Percentiles rank a stretch among this genome's conserved stretches.
These are phyloP conservation scores for Ascaphus truei DNA, from an alignment of 2,113 vertebrate genomes.

Conservation along the genomic window DNA sequence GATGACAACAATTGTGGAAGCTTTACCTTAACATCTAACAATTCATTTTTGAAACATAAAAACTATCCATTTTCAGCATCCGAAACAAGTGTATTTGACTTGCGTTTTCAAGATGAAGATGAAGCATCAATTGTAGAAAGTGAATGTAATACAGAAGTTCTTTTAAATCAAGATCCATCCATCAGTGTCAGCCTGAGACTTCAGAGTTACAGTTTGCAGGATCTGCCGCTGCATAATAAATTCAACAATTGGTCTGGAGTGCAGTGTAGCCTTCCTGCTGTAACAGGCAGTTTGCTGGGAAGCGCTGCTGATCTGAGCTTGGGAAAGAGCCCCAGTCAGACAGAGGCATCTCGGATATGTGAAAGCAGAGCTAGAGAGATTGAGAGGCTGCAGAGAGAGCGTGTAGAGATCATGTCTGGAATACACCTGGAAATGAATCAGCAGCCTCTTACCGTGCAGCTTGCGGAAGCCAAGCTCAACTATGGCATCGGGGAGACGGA, in stretches of 20 bases:
- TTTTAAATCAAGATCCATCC: conserved; percentile 53
- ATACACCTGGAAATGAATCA: conserved; percentile 70
- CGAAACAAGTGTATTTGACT: conserved; percentile 40
- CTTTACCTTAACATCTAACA: conserved; percentile 22
- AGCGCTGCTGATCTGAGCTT: background rate
- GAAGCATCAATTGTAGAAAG: conserved; percentile 61
- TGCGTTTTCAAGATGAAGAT: conserved; percentile 54
- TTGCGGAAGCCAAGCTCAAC: conserved; percentile 85
- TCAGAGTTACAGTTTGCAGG: conserved; percentile 47
- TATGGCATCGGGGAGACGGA: conserved; percentile 83
- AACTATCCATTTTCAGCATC: conserved; percentile 35
- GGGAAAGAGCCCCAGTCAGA: background rate
- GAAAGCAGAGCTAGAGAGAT: conserved; percentile 63
- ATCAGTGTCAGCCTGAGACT: conserved; percentile 34
- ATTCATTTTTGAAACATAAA: conserved; percentile 42
- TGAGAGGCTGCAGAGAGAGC: conserved; percentile 65
- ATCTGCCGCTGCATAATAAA: conserved; percentile 84
- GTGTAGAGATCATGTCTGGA: conserved; percentile 73
- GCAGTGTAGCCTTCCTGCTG: conserved; percentile 39
- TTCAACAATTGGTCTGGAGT: conserved; percentile 86
- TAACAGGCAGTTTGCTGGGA: background rate
- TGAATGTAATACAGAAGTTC: conserved; percentile 76
- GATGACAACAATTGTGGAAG: background rate
- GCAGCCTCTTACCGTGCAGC: conserved; percentile 79
- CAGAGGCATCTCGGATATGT: background rate